Percentiles rank a stretch among this genome's conserved stretches.
Evolutionary conservation across 2,797 vertebrate genomes (phyloP).

Genomic region (Rhinella marina): DNA sequence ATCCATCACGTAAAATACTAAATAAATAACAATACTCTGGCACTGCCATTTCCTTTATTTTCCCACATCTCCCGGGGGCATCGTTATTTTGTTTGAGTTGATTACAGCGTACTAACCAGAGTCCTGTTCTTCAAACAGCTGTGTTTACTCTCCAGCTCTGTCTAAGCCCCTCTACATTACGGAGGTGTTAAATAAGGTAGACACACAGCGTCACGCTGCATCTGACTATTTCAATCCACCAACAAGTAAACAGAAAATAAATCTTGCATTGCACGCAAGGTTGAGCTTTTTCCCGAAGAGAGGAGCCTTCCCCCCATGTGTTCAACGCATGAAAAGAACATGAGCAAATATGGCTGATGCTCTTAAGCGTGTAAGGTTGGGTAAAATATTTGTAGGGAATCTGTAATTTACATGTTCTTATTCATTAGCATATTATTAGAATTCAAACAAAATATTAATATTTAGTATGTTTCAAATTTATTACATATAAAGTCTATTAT

Average conservation of each 20-base stretch:
- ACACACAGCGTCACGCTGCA: not conserved
- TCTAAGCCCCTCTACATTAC: slow-evolving; percentile 47
- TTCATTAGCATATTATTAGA: too few species aligned
- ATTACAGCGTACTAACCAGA: slow-evolving; percentile 45
- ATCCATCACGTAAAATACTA: slow-evolving; percentile 33
- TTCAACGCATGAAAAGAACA: not conserved
- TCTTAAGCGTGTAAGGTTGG: not conserved
- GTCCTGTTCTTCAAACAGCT: slow-evolving; percentile 52
- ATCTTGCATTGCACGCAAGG: slow-evolving; percentile 36
- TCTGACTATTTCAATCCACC: slow-evolving; percentile 35
- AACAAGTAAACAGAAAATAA: slow-evolving; percentile 38
- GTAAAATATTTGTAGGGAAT: not conserved
- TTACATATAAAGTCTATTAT: too few species aligned
- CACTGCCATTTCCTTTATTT: slow-evolving; percentile 47
- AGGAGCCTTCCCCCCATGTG: not conserved
- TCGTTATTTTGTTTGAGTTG: slow-evolving; percentile 50
- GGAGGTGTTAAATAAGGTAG: slow-evolving; percentile 45
- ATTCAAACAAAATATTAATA: too few species aligned
- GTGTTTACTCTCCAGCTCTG: slow-evolving; percentile 50
- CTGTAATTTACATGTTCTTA: too few species aligned
- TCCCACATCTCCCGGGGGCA: slow-evolving; percentile 31
- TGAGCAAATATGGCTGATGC: not conserved
- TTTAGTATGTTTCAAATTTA: too few species aligned
- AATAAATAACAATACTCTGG: slow-evolving; percentile 36
- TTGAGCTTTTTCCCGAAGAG: not conserved